Evolutionary conservation across 2,888 invertebrate genomes (phyloP), one percentile per base, ranked within the genome.

Genomic region (Cephus runcator): DNA sequence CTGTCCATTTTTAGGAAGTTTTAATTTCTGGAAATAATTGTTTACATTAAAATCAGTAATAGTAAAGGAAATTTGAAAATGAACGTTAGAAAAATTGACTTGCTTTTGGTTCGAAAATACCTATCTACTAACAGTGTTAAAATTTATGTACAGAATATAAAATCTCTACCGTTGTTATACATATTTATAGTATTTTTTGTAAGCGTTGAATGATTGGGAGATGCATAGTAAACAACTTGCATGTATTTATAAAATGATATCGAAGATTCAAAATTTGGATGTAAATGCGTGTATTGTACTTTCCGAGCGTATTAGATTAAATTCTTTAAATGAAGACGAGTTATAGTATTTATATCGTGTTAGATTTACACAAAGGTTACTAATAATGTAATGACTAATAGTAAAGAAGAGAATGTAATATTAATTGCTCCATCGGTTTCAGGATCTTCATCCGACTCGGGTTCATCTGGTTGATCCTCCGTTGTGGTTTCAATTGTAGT

Each of bases 331-430:
- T 56, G 56, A 56, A 23, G 2, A 23, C 56, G 1, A 56, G 9
- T 6, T 56, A 56, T 56, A 56, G 9, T 9, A 56, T 9, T 23
- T 23, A 56, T 23, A 56, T 9, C 56, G 9, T 6, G 23, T 23
- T 9, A 56, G 34, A 36, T 75, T 74, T 34, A 74, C 3, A 73
- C 33, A 11, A 69, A 34, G 31, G 36, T 77, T 30, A 31, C 69
- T 69, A 34, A 69, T 34, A 74, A n/a, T 34, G 74, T 34, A 56
- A 74, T 30, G 30, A 74, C 3, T 15, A 77, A 69, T 23, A 77
- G 69, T 30, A 77, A 0, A 56, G 35, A 74, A 33, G 77, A 77
- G 31, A 74, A 23, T 15, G 35, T 30, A 69, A 73, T 23, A 33
- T 23, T 30, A 23, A 36, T 30, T 69, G 77, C 77, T 33, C 73